Percentiles rank a stretch among this genome's conserved stretches.
Conservation (phyloP, 2,888 invertebrate species). For the Tyria jacobaeae region DNA sequence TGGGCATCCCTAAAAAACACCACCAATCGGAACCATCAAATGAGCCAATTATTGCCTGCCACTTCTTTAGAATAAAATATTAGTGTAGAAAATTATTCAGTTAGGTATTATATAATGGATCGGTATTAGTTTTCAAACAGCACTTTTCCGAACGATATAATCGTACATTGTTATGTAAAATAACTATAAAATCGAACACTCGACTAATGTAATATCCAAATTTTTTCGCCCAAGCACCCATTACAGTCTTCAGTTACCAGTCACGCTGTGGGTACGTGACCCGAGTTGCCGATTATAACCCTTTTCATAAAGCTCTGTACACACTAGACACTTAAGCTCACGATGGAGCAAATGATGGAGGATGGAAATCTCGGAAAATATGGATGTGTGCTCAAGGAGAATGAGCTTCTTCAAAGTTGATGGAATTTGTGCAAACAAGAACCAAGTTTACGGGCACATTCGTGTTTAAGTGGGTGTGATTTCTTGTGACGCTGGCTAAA, state of each 20-base stretch:
- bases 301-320: constrained; percentile 43
- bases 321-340: constrained; percentile 19
- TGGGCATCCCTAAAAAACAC: too few species aligned
- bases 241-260: constrained; percentile 62
- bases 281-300: constrained; percentile 53
- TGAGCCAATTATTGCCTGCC: too few species aligned
- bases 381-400: constrained; percentile 18
- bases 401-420: constrained; percentile 23
- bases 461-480: constrained; percentile 4
- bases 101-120: background rate
- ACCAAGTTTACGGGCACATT: constrained; percentile 8
- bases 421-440: constrained; percentile 23
- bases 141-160: constrained; percentile 6
- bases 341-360: constrained; percentile 17
- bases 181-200: constrained; percentile 14
- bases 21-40: too few species aligned
- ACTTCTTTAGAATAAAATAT: too few species aligned
- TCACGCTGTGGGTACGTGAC: constrained; percentile 60
- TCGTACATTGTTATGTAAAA: constrained; percentile 13
- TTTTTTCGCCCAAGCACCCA: constrained; percentile 52
- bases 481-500: background rate
- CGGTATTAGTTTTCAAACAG: background rate
- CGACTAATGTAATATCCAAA: constrained; percentile 40
- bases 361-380: constrained; percentile 21
- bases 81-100: background rate